A percentile compares a stretch with the other conserved stretches of the same genome.
These are phyloP conservation scores for Selene dorsalis DNA, from an alignment of 2,797 vertebrate species.

Conservation along the genomic window DNA sequence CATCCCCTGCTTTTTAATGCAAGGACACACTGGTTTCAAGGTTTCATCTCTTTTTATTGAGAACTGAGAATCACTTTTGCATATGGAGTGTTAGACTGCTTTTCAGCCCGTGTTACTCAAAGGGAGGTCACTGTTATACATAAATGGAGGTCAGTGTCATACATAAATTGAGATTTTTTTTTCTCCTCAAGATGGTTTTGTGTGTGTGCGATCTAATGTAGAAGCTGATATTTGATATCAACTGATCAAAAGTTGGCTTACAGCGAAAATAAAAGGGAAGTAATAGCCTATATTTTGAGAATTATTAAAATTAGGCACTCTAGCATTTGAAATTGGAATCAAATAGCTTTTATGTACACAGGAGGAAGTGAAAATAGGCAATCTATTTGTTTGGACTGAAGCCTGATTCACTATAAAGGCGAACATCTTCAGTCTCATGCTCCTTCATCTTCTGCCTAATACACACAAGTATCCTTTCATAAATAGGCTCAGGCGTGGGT, in stretches of 20 bases:
- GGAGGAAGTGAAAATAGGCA: slow-evolving; percentile 39
- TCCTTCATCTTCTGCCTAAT: slow-evolving; percentile 71
- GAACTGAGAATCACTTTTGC: slow-evolving; percentile 8
- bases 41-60: slow-evolving; percentile 38
- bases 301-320: slow-evolving; percentile 51
- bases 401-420: slow-evolving; percentile 55
- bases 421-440: slow-evolving; percentile 61
- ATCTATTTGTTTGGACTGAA: slow-evolving; percentile 69
- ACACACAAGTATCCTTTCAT: slow-evolving; percentile 75
- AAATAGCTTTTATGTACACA: slow-evolving; percentile 43
- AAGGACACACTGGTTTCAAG: slow-evolving; percentile 53
- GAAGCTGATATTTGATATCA: slow-evolving; percentile 17
- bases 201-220: slow-evolving; percentile 10
- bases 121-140: slow-evolving; percentile 37
- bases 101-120: slow-evolving; percentile 22
- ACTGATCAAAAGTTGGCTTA: slow-evolving; percentile 32
- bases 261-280: slow-evolving; percentile 32
- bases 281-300: slow-evolving; percentile 13
- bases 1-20: slow-evolving; percentile 9
- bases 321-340: slow-evolving; percentile 43
- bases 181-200: not conserved
- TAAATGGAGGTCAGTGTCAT: slow-evolving; percentile 43
- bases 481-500: slow-evolving; percentile 73
- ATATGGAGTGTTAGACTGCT: slow-evolving; percentile 14
- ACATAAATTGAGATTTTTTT: not conserved